Percentiles rank a stretch among this genome's conserved stretches.
phyloP scores from a whole-genome alignment of 2,113 vertebrate species.

The Paedocypris sp. region DNA sequence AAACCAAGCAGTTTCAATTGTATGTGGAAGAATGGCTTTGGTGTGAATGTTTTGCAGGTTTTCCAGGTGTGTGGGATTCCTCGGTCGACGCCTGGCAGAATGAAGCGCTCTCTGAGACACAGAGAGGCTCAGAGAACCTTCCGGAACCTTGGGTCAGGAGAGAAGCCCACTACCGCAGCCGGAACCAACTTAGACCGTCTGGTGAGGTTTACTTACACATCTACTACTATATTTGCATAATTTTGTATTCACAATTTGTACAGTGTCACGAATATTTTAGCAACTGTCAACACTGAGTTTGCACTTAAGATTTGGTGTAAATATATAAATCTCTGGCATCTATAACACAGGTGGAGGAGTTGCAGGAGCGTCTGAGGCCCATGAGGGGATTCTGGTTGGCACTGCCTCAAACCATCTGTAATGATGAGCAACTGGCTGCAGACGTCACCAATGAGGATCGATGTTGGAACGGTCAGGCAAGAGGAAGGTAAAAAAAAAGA shows the following conservation, averaged over 20 bases:
- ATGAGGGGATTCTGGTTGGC: slow-evolving; percentile 77
- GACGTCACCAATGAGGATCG: slow-evolving; percentile 71
- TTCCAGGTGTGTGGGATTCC: slow-evolving; percentile 77
- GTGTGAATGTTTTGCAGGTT: slow-evolving; percentile 48
- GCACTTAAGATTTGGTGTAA: too few species aligned
- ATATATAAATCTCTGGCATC: too few species aligned
- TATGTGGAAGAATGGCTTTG: too few species aligned
- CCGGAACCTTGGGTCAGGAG: slow-evolving; percentile 60
- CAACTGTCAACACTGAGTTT: too few species aligned
- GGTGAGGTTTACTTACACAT: slow-evolving; percentile 48
- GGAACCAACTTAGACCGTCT: slow-evolving; percentile 74
- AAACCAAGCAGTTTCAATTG: too few species aligned
- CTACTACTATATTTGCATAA: too few species aligned
- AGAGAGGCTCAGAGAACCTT: slow-evolving; percentile 54
- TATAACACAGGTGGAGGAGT: slow-evolving; percentile 76
- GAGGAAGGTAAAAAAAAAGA: slow-evolving; percentile 52
- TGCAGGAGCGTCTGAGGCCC: slow-evolving; percentile 69
- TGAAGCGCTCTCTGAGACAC: slow-evolving; percentile 64
- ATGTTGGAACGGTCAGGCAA: slow-evolving; percentile 76
- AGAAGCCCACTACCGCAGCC: slow-evolving; percentile 72
- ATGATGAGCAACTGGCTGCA: slow-evolving; percentile 64
- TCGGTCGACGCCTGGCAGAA: slow-evolving; percentile 51
- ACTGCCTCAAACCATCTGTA: slow-evolving; percentile 74
- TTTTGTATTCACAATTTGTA: too few species aligned
- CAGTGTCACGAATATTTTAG: too few species aligned